Evolutionary conservation across 1,140 invertebrate species (phyloP).

Genomic region (Camponotus pennsylvanicus): DNA sequence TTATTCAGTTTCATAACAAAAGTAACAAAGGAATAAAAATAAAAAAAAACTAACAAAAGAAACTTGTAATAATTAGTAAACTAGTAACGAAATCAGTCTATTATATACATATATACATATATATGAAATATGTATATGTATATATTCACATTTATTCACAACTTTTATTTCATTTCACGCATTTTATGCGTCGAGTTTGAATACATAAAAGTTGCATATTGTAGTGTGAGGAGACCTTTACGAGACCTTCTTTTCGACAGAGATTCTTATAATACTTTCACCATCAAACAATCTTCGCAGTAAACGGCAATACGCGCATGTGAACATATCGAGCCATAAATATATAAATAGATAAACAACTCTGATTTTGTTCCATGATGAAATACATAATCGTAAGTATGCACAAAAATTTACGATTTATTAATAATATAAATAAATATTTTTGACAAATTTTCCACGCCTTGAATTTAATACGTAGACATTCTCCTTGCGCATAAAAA

Average conservation of each 20-base stretch:
- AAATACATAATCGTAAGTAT: slow-evolving; percentile 63
- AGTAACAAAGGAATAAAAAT: too few species aligned
- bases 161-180: neutral
- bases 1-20: neutral
- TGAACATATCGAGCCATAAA: slow-evolving; percentile 50
- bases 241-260: slow-evolving; percentile 64
- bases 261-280: slow-evolving; percentile 75
- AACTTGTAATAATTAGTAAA: too few species aligned
- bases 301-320: slow-evolving; percentile 47
- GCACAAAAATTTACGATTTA: slow-evolving; percentile 18
- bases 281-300: slow-evolving; percentile 58
- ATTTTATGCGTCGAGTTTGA: neutral
- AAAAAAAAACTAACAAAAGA: too few species aligned
- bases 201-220: neutral
- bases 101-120: neutral
- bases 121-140: neutral
- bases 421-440: slow-evolving; percentile 23
- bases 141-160: neutral
- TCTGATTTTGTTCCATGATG: slow-evolving; percentile 22
- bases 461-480: neutral
- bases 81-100: too few species aligned
- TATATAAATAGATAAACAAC: slow-evolving; percentile 12
- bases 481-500: neutral
- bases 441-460: neutral
- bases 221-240: slow-evolving; percentile 53